Conservation (phyloP, 2,888 invertebrate genomes). For the Sinotaia quadrata region DNA sequence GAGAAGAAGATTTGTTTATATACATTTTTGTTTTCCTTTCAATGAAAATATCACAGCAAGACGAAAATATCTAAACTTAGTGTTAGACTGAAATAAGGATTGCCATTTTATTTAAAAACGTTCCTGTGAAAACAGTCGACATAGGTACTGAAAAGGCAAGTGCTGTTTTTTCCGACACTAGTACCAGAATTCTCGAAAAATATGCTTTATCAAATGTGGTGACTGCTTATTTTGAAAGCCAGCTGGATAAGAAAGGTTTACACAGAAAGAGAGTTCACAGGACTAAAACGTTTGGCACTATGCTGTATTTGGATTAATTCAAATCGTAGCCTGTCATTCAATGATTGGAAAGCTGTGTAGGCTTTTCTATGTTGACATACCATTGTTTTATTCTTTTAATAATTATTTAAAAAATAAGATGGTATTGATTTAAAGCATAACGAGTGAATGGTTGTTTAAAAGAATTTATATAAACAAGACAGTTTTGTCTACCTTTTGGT, state of each 20-base stretch:
- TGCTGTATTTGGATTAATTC: not conserved
- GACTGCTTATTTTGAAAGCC: conserved; percentile 8
- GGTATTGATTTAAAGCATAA: too few relatives aligned
- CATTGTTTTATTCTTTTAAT: too few relatives aligned
- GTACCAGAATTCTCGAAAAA: not conserved
- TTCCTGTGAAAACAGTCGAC: conserved; percentile 8
- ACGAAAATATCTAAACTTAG: too few relatives aligned
- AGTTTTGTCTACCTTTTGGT: not conserved
- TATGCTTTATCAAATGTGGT: conserved; percentile 13
- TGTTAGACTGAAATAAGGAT: too few relatives aligned
- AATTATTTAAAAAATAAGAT: too few relatives aligned
- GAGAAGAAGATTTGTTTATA: too few relatives aligned
- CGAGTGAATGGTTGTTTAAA: not conserved
- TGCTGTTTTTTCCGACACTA: conserved; percentile 19
- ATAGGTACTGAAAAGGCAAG: conserved; percentile 14
- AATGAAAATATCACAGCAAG: too few relatives aligned
- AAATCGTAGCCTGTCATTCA: not conserved
- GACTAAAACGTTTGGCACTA: conserved; percentile 16
- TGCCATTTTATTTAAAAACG: not conserved
- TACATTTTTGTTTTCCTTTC: too few relatives aligned
- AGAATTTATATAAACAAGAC: not conserved
- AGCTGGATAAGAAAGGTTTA: conserved; percentile 23
- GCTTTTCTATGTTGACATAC: not conserved
- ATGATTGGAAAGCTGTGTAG: not conserved
- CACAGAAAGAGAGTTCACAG: conserved; percentile 25